Evolutionary conservation across 2,888 invertebrate species (phyloP).

Genomic region (Pseudococcus viburni): DNA sequence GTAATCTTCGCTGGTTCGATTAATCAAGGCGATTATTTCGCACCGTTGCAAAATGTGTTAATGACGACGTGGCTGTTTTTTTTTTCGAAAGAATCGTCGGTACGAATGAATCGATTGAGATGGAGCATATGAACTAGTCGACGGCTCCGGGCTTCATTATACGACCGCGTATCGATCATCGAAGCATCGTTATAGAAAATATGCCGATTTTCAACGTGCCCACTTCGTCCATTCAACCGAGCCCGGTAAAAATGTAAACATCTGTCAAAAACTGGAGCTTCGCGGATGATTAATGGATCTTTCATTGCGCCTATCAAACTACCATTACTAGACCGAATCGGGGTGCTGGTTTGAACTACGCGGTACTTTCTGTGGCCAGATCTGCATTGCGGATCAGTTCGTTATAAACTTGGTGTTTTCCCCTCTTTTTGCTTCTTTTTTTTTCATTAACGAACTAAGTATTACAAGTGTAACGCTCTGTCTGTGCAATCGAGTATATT

Average conservation of each 20-base stretch:
- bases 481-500: constrained; percentile 1
- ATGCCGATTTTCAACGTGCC: not conserved
- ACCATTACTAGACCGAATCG: constrained; percentile 2
- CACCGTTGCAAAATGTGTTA: not conserved
- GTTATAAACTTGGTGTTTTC: not conserved
- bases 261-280: constrained; percentile 57
- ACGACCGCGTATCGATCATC: not conserved
- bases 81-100: not conserved
- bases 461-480: not conserved
- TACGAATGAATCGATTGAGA: constrained; percentile 10
- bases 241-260: constrained; percentile 35
- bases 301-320: constrained; percentile 48
- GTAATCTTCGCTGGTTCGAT: not conserved
- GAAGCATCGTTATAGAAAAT: constrained; percentile 11
- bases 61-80: not conserved
- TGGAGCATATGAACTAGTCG: not conserved
- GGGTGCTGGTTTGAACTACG: not conserved
- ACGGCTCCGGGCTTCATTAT: not conserved
- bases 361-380: not conserved
- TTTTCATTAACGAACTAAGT: constrained; percentile 15
- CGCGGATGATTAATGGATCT: constrained; percentile 45
- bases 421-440: not conserved
- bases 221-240: constrained; percentile 14
- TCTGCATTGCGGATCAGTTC: constrained; percentile 51
- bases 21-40: not conserved